phyloP scores from a whole-genome alignment of 1,140 invertebrate genomes.

The Drosophila sp. region DNA sequence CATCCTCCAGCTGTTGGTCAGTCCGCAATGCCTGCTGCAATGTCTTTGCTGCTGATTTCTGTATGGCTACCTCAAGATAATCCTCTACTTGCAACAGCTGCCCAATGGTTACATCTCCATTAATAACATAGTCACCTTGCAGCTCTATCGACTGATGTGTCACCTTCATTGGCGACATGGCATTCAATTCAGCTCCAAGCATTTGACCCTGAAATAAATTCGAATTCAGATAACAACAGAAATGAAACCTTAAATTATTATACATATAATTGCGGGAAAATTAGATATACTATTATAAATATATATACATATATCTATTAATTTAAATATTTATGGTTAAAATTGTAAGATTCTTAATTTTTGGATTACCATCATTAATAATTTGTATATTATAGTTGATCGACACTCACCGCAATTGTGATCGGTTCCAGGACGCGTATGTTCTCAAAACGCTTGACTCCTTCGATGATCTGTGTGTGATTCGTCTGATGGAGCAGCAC shows the following conservation, averaged over 20 bases:
- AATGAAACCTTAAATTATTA: too few species aligned
- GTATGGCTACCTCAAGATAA: constrained; percentile 50
- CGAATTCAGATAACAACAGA: neutral
- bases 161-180: constrained; percentile 83
- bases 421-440: constrained; percentile 83
- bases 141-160: constrained; percentile 73
- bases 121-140: constrained; percentile 82
- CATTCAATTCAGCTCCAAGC: constrained; percentile 72
- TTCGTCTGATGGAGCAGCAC: constrained; percentile 77
- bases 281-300: too few species aligned
- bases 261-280: too few species aligned
- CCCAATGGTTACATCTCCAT: constrained; percentile 81
- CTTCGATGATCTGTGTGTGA: constrained; percentile 82
- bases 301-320: too few species aligned
- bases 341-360: too few species aligned
- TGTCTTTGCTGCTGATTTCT: constrained; percentile 46
- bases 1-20: constrained; percentile 56
- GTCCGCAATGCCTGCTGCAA: constrained; percentile 52
- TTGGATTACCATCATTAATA: too few species aligned
- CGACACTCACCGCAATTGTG: constrained; percentile 64
- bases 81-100: constrained; percentile 70
- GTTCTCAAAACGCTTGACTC: constrained; percentile 82
- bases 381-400: too few species aligned
- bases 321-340: too few species aligned
- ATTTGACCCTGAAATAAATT: constrained; percentile 64